These are phyloP conservation scores for Luperina nickerlii DNA, from an alignment of 2,888 invertebrate genomes.

Conservation along the genomic window DNA sequence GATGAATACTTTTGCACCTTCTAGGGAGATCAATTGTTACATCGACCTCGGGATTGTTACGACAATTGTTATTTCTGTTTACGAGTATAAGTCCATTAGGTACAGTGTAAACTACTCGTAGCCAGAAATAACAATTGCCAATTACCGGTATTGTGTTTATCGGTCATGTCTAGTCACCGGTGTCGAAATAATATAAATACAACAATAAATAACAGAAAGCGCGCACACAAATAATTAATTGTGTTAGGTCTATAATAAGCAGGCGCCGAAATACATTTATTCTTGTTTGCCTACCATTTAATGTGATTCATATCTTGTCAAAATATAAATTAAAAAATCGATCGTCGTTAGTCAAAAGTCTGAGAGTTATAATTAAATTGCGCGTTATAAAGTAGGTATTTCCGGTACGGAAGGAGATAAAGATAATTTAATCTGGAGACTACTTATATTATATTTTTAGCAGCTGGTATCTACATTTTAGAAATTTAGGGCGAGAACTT, in stretches of 20 bases:
- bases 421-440: slow-evolving; percentile 52
- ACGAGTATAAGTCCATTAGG: not conserved
- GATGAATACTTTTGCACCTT: not conserved
- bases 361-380: slow-evolving; percentile 74
- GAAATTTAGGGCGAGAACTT: not conserved
- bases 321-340: slow-evolving; percentile 71
- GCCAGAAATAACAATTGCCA: slow-evolving; percentile 32
- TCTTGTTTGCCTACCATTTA: slow-evolving; percentile 59
- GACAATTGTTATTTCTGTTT: not conserved
- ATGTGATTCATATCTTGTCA: slow-evolving; percentile 68
- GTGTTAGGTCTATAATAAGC: slow-evolving; percentile 62
- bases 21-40: not conserved
- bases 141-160: slow-evolving; percentile 21
- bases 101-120: not conserved
- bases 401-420: slow-evolving; percentile 61
- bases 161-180: slow-evolving; percentile 22
- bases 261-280: slow-evolving; percentile 56
- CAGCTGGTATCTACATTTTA: not conserved
- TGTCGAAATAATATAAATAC: slow-evolving; percentile 43
- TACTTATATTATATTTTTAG: slow-evolving; percentile 43
- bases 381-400: slow-evolving; percentile 66
- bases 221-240: slow-evolving; percentile 49
- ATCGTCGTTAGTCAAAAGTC: slow-evolving; percentile 69
- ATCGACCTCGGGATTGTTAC: not conserved
- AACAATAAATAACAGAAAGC: slow-evolving; percentile 42